A percentile compares a stretch with the other conserved stretches of the same genome.
Evolutionary conservation across 2,113 vertebrate genomes (phyloP).

Genomic region (Corythoichthys intestinalis): DNA sequence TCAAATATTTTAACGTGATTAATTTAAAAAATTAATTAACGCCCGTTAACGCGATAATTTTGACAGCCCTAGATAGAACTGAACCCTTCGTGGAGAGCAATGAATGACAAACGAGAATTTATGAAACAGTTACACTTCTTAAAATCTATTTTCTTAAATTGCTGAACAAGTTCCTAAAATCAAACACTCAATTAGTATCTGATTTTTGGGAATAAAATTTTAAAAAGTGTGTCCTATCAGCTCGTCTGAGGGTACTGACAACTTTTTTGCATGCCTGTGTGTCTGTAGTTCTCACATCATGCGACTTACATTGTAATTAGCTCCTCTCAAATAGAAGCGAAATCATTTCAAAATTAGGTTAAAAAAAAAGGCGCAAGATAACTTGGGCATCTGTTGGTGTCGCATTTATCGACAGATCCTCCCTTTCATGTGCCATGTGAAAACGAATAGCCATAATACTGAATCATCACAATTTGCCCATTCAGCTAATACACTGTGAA

Average conservation of each 20-base stretch:
- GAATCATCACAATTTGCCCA: constrained; percentile 67
- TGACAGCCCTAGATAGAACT: too few relatives aligned
- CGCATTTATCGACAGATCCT: constrained; percentile 63
- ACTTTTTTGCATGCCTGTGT: constrained; percentile 40
- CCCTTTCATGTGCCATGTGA: constrained; percentile 60
- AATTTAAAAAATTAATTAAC: too few relatives aligned
- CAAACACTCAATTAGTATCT: constrained; percentile 71
- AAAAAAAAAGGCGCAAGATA: constrained; percentile 50
- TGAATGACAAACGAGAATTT: constrained; percentile 60
- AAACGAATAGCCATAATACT: constrained; percentile 50
- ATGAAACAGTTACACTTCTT: constrained; percentile 64
- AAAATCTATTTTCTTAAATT: constrained; percentile 69
- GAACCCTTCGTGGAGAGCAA: constrained; percentile 35
- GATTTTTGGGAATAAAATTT: constrained; percentile 64
- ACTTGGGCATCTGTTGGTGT: constrained; percentile 61
- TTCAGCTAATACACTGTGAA: constrained; percentile 69
- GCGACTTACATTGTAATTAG: constrained; percentile 73
- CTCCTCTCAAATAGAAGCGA: constrained; percentile 56
- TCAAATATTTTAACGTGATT: too few relatives aligned
- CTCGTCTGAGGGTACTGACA: constrained; percentile 55
- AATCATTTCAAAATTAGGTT: constrained; percentile 50
- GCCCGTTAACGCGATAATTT: too few relatives aligned
- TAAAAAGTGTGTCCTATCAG: constrained; percentile 62
- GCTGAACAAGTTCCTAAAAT: constrained; percentile 67
- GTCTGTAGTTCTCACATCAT: constrained; percentile 62